Evolutionary conservation across 2,113 vertebrate species (phyloP).

Genomic region (Corythaixoides concolor): DNA sequence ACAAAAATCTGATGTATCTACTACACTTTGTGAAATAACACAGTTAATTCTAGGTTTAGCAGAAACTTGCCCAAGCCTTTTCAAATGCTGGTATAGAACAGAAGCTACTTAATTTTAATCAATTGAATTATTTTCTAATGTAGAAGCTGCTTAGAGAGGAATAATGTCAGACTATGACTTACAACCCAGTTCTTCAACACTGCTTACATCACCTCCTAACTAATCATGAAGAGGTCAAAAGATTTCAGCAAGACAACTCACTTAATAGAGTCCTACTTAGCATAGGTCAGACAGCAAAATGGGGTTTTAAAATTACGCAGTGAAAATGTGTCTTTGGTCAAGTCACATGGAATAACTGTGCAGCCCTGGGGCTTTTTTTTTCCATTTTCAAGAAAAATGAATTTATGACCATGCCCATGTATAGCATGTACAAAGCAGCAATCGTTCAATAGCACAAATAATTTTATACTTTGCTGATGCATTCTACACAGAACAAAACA

Average conservation of each 20-base stretch:
- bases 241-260: not conserved
- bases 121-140: not conserved
- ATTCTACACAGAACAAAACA: not conserved
- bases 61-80: not conserved
- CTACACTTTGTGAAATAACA: not conserved
- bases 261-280: constrained; percentile 20
- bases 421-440: not conserved
- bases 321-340: not conserved
- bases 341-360: not conserved
- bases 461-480: not conserved
- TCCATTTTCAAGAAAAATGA: not conserved
- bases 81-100: not conserved
- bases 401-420: not conserved
- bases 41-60: not conserved
- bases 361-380: not conserved
- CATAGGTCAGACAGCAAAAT: constrained; percentile 30
- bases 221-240: constrained; percentile 11
- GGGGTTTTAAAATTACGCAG: constrained; percentile 4
- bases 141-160: not conserved
- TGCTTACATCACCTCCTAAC: constrained; percentile 1
- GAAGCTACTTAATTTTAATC: not conserved
- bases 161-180: not conserved
- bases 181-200: not conserved
- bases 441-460: not conserved
- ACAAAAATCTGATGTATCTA: not conserved